Evolutionary conservation across 1,140 invertebrate species (phyloP), one percentile per base, ranked within the genome.

Genomic region (Fopius arisanus): DNA sequence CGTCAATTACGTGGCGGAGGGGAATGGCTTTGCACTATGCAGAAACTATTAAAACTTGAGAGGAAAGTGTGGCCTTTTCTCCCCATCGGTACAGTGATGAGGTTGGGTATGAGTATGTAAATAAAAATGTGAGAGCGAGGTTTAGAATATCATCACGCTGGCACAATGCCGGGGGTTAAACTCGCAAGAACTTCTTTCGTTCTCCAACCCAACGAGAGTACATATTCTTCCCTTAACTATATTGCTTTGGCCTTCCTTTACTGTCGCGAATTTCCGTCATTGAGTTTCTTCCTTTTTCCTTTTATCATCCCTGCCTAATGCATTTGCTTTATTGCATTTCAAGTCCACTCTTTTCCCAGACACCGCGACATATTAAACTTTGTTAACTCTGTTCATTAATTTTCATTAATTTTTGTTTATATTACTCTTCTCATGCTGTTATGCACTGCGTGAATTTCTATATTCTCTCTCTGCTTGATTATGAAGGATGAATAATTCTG

Each of bases 41-140:
- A 26, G 28, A 63, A 72, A 67, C 70, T 72, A 72, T 72, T 72
- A 66, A 72, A 72, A 72, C 70, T 72, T 26, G 48, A 33, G 37
- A 63, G 62, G 59, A 54, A 72, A 51, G 43, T 37, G 33, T 51
- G 43, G 43, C 7, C 43, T 21, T 51, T 51, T 51, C 43, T 16
- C 59, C 37, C 70, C 40, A 72, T 67, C 40, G 62, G 70, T 62
- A 62, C 43, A 19, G 69, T 31, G 40, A 72, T 72, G 16, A 72
- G 66, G 40, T 72, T 72, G 19, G 33, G n/a, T n/a, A n/a, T n/a
- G 65, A 72, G 70, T 67, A 72, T 72, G 63, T 72, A 67, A 62
- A 72, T 72, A 72, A 72, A 62, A 72, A 66, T 66, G 70, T 37
- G 31, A 31, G 29, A 43, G 59, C n/a, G 23, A 33, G 37, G 19